A percentile compares a stretch with the other conserved stretches of the same genome.
Evolutionary conservation across 2,797 vertebrate species (phyloP).

Genomic region (Rallus crepitans): DNA sequence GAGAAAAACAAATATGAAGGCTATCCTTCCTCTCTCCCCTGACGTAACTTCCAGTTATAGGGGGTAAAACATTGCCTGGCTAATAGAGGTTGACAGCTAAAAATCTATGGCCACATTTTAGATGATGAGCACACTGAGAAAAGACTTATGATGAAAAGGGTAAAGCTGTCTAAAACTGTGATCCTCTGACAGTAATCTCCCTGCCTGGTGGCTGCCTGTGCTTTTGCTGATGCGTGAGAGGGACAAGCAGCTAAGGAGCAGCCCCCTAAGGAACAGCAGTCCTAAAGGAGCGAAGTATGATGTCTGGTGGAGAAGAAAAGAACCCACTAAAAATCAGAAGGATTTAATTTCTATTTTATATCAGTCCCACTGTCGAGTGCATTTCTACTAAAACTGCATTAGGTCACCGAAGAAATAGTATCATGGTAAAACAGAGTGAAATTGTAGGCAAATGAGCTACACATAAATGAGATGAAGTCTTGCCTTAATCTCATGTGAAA

Average conservation of each 20-base stretch:
- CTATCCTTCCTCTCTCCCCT: neutral
- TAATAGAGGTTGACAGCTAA: neutral
- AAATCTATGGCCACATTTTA: neutral
- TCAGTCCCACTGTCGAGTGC: neutral
- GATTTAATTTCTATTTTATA: neutral
- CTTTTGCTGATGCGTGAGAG: neutral
- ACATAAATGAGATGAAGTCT: neutral
- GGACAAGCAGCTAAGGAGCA: neutral
- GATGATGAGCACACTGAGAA: neutral
- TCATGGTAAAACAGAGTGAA: neutral
- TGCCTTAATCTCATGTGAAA: neutral
- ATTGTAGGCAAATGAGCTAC: neutral
- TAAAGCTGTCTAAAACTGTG: neutral
- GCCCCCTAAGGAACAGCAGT: neutral
- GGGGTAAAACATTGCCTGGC: neutral
- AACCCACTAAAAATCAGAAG: neutral
- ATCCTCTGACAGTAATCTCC: neutral
- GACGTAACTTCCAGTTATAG: neutral
- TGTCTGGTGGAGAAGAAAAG: neutral
- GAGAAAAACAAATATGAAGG: neutral
- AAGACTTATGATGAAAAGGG: neutral
- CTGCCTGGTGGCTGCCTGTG: neutral
- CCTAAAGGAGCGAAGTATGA: neutral
- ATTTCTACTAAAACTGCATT: neutral
- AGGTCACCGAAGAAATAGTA: neutral